These are phyloP conservation scores for Choristoneura fumiferana DNA, from an alignment of 1,140 invertebrate genomes.

Conservation along the genomic window DNA sequence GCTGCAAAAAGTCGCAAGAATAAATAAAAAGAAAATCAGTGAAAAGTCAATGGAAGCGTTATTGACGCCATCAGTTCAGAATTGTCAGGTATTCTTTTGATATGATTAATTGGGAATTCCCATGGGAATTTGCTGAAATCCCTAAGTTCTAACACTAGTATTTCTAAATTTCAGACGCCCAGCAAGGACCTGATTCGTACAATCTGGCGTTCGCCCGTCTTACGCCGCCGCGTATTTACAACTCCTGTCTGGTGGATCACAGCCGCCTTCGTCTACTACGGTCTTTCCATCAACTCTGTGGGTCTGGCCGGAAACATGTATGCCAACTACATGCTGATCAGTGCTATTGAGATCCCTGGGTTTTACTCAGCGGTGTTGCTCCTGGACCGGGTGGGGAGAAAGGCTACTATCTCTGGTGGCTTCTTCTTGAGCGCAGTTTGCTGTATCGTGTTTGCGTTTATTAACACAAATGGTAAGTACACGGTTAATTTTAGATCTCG, in stretches of 20 bases:
- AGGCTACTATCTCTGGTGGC: slow-evolving; percentile 22
- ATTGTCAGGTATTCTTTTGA: not conserved
- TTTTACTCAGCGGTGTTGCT: slow-evolving; percentile 80
- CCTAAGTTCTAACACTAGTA: no score
- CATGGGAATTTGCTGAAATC: no score
- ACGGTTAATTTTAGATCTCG: no score
- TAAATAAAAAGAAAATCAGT: slow-evolving; percentile 80
- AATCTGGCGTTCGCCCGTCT: slow-evolving; percentile 75
- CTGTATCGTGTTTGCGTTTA: not conserved
- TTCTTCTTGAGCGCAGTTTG: slow-evolving; percentile 15
- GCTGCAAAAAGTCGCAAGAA: slow-evolving; percentile 77
- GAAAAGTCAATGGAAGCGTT: slow-evolving; percentile 64
- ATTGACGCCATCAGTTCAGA: not conserved
- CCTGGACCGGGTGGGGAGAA: slow-evolving; percentile 79
- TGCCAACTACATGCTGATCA: slow-evolving; percentile 81
- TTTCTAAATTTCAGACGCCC: slow-evolving; percentile 21
- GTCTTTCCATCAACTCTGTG: slow-evolving; percentile 85
- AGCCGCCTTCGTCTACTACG: slow-evolving; percentile 86
- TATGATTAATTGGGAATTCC: no score
- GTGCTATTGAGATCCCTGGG: slow-evolving; percentile 82
- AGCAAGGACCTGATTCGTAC: slow-evolving; percentile 48
- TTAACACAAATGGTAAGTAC: slow-evolving; percentile 2
- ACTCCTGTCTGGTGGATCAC: slow-evolving; percentile 83
- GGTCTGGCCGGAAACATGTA: slow-evolving; percentile 82
- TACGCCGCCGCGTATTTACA: slow-evolving; percentile 79